Percentiles rank a stretch among this genome's conserved stretches.
Conservation (phyloP, 2,113 vertebrate species). For the Rhabdomys dilectus region DNA sequence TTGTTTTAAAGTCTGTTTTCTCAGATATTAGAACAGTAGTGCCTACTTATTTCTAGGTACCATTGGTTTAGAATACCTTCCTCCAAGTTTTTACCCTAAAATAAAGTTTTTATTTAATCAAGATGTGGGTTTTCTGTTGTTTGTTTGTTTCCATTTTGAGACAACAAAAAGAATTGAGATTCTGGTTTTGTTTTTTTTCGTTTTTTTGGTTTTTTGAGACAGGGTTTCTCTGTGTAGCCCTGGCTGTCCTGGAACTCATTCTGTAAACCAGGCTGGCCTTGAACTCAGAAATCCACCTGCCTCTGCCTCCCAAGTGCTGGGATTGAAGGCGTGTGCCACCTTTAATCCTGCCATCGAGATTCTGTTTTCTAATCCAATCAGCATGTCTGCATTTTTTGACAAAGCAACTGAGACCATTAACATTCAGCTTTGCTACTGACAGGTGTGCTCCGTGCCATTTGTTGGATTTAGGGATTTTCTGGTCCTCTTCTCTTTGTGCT, state of each 20-base stretch:
- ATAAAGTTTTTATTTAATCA: neutral
- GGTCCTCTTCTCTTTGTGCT: neutral
- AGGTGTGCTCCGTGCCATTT: neutral
- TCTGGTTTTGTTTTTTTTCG: too few relatives aligned
- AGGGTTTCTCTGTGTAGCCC: too few relatives aligned
- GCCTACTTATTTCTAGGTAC: neutral
- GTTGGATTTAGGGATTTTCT: neutral
- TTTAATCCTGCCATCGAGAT: too few relatives aligned
- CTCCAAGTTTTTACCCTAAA: neutral
- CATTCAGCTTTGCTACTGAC: neutral
- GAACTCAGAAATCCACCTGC: too few relatives aligned
- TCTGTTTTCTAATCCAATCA: neutral
- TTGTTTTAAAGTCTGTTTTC: neutral
- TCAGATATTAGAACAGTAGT: neutral
- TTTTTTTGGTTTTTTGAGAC: too few relatives aligned
- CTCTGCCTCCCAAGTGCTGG: too few relatives aligned
- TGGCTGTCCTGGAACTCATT: too few relatives aligned
- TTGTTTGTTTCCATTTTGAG: neutral
- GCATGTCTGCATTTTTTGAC: neutral
- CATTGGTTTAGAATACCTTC: neutral
- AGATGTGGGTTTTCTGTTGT: neutral
- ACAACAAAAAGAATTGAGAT: too few relatives aligned
- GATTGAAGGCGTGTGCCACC: too few relatives aligned
- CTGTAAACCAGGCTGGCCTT: too few relatives aligned
- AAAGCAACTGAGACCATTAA: neutral